These are phyloP conservation scores for Oxystoma pomonae DNA, from an alignment of 2,888 invertebrate species.

Conservation along the genomic window DNA sequence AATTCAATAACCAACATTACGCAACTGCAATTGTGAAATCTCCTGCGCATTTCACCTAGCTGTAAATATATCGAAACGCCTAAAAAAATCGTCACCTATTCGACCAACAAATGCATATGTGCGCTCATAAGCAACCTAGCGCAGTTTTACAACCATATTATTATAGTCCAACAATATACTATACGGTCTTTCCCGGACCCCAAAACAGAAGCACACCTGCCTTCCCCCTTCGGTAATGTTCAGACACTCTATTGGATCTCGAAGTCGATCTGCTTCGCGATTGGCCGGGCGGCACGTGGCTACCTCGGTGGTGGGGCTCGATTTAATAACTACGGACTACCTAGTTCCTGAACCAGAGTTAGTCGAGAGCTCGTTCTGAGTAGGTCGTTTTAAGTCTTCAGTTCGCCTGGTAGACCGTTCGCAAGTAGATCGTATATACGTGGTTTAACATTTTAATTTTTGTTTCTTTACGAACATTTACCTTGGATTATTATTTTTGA, in stretches of 20 bases:
- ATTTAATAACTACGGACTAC: conserved; percentile 40
- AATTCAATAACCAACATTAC: conserved; percentile 22
- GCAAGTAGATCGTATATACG: conserved; percentile 6
- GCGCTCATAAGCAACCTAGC: conserved; percentile 34
- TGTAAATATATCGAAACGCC: conserved; percentile 12
- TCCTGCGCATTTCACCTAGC: neutral
- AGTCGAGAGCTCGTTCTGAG: conserved; percentile 30
- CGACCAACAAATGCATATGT: conserved; percentile 22
- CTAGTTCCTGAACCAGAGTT: conserved; percentile 38
- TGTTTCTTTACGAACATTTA: conserved; percentile 12
- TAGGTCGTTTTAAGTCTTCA: conserved; percentile 20
- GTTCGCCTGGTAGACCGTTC: conserved; percentile 7
- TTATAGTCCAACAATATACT: conserved; percentile 14
- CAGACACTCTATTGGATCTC: conserved; percentile 36
- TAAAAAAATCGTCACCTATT: conserved; percentile 29
- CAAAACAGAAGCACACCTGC: conserved; percentile 38
- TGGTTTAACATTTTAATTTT: neutral
- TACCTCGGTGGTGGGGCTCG: conserved; percentile 35
- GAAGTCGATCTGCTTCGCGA: conserved; percentile 26
- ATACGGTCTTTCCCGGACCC: conserved; percentile 30
- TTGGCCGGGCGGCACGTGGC: conserved; percentile 48
- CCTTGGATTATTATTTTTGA: conserved; percentile 4
- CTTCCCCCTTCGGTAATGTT: conserved; percentile 31
- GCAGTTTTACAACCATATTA: conserved; percentile 17
- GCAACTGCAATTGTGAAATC: conserved; percentile 29